Evolutionary conservation across 2,797 vertebrate species (phyloP).

Genomic region (Coluber constrictor): DNA sequence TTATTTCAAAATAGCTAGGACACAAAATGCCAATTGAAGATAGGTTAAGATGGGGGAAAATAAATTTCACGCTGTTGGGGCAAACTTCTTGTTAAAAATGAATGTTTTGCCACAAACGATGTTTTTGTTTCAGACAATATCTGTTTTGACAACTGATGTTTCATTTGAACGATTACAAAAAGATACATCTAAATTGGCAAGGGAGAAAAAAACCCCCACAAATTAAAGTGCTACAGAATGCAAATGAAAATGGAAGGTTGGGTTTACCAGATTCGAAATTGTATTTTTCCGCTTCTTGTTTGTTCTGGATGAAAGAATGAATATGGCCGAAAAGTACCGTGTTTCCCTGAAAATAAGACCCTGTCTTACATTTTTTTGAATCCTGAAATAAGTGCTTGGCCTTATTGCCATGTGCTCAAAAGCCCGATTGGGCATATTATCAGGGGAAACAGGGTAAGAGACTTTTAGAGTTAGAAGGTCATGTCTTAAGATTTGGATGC

Average conservation of each 20-base stretch:
- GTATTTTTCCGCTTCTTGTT: background rate
- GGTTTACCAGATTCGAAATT: background rate
- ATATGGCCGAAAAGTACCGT: background rate
- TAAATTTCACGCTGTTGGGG: too few relatives aligned
- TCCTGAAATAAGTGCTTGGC: too few relatives aligned
- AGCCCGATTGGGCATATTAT: too few relatives aligned
- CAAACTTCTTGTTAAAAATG: too few relatives aligned
- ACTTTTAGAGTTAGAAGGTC: background rate
- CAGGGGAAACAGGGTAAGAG: background rate
- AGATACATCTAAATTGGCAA: background rate
- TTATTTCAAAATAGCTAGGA: background rate
- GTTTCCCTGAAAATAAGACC: too few relatives aligned
- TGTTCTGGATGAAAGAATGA: background rate
- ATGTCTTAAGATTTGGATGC: background rate
- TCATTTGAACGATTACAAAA: background rate
- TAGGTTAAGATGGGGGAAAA: too few relatives aligned
- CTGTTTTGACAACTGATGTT: background rate
- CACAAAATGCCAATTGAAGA: background rate
- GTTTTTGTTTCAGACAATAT: too few relatives aligned
- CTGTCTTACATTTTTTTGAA: too few relatives aligned
- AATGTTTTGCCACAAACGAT: too few relatives aligned
- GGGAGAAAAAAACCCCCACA: background rate
- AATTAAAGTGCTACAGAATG: background rate
- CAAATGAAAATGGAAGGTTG: background rate
- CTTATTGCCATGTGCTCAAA: too few relatives aligned